Evolutionary conservation across 1,140 invertebrate species (phyloP), one percentile per base, ranked within the genome.

Genomic region (Drosophila hydei): DNA sequence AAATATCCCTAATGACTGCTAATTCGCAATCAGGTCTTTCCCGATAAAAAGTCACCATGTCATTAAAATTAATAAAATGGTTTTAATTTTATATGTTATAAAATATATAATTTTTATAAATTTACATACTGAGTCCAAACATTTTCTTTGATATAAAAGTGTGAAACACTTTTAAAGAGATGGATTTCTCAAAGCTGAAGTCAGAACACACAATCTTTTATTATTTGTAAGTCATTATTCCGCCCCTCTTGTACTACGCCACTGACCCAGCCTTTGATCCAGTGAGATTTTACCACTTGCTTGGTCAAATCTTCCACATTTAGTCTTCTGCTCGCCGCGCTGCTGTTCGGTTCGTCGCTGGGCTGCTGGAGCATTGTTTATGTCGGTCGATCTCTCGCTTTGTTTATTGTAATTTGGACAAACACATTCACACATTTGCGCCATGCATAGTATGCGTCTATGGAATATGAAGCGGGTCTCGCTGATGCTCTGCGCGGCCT

Each of bases 391-490:
- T 64, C 42, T 16, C 11, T 25, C 11, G 19, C 14, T 77, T 64
- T 88, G 77, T 88, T 87, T 81, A 81, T 75, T 81, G 81, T 19
- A 88, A 87, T 77, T 77, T 87, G 59, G 18, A 77, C 47, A 52
- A 50, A 71, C 50, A 56, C 43, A 56, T 16, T 54, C 18, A 78
- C 40, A 75, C 36, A 50, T 48, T 65, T 21, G 9, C 45, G 52
- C 18, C 70, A 87, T 87, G 81, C 78, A 77, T 27, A 55, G 43
- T 36, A 48, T 36, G 42, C 83, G 80, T 21, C 77, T 72, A 3
- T 90, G 80, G 84, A 91, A 90, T 77, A 62, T 76, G 16, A 91
- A 89, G 69, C 76, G 72, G 40, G 30, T 77, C 19, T 74, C 75
- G 36, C n/a, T 89, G 27, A 11, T 77, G 19, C 40, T 84, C 25